These are phyloP conservation scores for Spodoptera exigua DNA, from an alignment of 2,888 invertebrate species.

Conservation along the genomic window DNA sequence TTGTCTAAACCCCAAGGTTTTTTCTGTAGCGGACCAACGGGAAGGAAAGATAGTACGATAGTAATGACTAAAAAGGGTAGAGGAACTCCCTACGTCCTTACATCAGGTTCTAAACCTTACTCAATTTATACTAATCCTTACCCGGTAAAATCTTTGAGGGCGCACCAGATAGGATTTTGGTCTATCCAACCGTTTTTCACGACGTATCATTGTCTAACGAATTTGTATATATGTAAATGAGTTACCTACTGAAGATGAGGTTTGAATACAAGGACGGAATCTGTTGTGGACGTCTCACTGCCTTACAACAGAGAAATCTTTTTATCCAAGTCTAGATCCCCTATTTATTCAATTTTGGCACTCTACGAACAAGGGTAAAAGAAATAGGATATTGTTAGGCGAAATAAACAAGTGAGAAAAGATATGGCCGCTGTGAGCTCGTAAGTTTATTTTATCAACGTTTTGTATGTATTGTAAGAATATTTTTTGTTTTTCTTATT, in stretches of 20 bases:
- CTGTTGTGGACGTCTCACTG: background rate
- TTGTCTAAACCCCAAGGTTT: slow-evolving; percentile 49
- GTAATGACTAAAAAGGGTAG: slow-evolving; percentile 56
- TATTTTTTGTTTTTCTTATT: too few species aligned
- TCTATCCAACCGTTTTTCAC: slow-evolving; percentile 30
- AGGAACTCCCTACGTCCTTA: slow-evolving; percentile 26
- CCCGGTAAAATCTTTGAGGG: slow-evolving; percentile 46
- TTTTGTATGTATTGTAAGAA: too few species aligned
- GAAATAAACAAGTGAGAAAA: too few species aligned
- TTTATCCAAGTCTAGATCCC: slow-evolving; percentile 8
- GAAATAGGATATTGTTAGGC: too few species aligned
- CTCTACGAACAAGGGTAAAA: background rate
- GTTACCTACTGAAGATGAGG: slow-evolving; percentile 11
- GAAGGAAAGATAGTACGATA: slow-evolving; percentile 53
- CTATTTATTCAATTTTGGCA: slow-evolving; percentile 10
- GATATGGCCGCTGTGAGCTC: too few species aligned
- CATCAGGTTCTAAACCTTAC: slow-evolving; percentile 44
- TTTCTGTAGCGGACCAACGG: slow-evolving; percentile 38
- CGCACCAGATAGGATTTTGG: slow-evolving; percentile 48
- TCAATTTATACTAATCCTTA: slow-evolving; percentile 60
- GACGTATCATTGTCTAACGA: slow-evolving; percentile 33
- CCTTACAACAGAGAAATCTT: background rate
- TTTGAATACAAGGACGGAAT: slow-evolving; percentile 23
- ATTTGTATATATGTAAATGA: slow-evolving; percentile 32
- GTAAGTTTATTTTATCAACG: too few species aligned